Base-by-base conservation (phyloP, 2,888 invertebrate species). In the Adelognathus sp. region DNA sequence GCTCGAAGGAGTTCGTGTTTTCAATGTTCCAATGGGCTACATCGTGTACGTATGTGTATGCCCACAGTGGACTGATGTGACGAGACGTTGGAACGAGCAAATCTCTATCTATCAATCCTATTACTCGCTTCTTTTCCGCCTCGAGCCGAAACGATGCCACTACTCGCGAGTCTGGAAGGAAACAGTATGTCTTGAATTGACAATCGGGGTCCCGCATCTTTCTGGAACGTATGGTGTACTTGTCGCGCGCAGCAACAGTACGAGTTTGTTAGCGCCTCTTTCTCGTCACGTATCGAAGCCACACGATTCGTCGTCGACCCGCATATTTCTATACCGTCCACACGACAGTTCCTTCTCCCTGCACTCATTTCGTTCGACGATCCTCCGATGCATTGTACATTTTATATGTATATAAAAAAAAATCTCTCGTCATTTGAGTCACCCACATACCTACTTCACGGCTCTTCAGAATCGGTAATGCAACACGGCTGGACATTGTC, bases 281-380 rank as follows among this genome's bases (percentile, higher is more conserved):
- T 74, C 79, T 60, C 41, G 81, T 81, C 79, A 80, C 76, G 76
- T 80, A 81, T 78, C 66, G 63, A 60, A 75, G 69, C 70, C 76
- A 69, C 80, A 60, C 73, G 78, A 73, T 77, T 80, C 75, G 44
- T 76, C 46, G 70, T 73, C 81, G 75, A 75, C 81, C 77, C 81
- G 75, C 79, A 79, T 79, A 78, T 66, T 72, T 54, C 27, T n/a
- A n/a, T 41, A 39, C 39, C 67, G 29, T n/a, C 54, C 39, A 33
- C 18, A 16, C 58, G 58, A 63, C 54, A 16, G 14, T 36, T 54
- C 50, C 36, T 46, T 44, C 44, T 31, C 41, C 44, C 14, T 52
- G 52, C 18, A 50, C 75, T 54, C 41, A 14, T 69, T 78, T 75
- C 18, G 18, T 54, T 58, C 60, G 6, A 24, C 31, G 60, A 29